Evolutionary conservation across 2,113 vertebrate species (phyloP).

Genomic region (Cyanistes caeruleus): DNA sequence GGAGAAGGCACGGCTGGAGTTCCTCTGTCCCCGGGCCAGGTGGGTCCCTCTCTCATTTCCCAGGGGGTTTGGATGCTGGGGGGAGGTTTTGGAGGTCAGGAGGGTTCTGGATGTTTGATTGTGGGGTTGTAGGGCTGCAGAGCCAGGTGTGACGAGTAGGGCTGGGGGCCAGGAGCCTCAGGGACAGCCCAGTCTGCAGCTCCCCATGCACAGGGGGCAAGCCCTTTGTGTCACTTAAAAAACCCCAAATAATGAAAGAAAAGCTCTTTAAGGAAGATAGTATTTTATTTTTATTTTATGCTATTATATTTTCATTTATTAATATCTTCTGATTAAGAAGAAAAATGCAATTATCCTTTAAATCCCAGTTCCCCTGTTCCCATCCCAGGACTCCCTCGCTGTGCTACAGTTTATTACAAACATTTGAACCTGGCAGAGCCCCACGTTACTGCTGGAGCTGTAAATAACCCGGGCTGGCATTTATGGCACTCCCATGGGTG

Average conservation of each 20-base stretch:
- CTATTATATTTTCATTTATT: background rate
- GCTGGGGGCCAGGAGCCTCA: rapidly evolving
- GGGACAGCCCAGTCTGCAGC: background rate
- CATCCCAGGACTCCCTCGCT: background rate
- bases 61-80: background rate
- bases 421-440: background rate
- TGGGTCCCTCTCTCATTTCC: background rate
- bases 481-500: background rate
- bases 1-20: background rate
- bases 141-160: rapidly evolving
- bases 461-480: background rate
- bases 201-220: background rate
- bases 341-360: background rate
- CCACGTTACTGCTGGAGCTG: background rate
- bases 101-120: background rate
- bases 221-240: background rate
- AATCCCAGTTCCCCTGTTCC: background rate
- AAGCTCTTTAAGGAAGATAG: background rate
- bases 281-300: background rate
- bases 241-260: background rate
- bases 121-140: background rate
- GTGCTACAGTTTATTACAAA: background rate
- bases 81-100: background rate
- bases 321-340: background rate
- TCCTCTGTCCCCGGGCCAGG: background rate